A percentile compares a stretch with the other conserved stretches of the same genome.
Evolutionary conservation across 37 sponge, comb jelly and placozoan genomes (phyloP).

Genomic region (Axinella damicornis): DNA sequence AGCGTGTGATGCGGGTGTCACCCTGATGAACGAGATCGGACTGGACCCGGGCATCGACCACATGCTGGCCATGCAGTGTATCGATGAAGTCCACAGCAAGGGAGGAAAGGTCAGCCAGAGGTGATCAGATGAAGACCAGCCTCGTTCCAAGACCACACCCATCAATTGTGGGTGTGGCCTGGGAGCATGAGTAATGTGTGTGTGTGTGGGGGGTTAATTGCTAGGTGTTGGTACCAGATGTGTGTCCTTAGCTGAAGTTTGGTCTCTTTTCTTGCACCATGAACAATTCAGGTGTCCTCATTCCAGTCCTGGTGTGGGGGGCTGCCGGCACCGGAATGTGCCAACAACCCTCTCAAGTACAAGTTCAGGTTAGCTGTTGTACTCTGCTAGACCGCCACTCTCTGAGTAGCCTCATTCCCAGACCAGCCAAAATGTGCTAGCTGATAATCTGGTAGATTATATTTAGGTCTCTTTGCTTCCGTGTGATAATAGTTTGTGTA

Average conservation of each 20-base stretch:
- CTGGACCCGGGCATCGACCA: slow-evolving; percentile 99
- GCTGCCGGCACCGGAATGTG: slow-evolving; percentile 88
- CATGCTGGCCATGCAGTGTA: slow-evolving; percentile 93
- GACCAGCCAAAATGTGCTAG: no score
- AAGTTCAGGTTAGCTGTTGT: slow-evolving; percentile 84
- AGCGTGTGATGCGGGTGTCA: slow-evolving; percentile 75
- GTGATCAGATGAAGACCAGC: no score
- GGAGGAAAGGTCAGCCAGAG: slow-evolving; percentile 80
- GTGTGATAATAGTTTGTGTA: no score
- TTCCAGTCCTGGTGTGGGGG: slow-evolving; percentile 93
- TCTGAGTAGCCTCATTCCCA: no score
- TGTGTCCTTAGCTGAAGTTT: no score
- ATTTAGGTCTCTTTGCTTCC: no score
- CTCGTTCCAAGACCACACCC: no score
- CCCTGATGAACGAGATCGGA: slow-evolving; percentile 91
- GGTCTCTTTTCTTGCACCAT: background rate
- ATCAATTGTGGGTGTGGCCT: no score
- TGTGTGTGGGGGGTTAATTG: background rate
- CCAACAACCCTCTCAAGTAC: slow-evolving; percentile 92
- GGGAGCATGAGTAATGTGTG: background rate
- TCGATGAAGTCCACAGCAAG: slow-evolving; percentile 80
- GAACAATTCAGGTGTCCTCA: slow-evolving; percentile 58
- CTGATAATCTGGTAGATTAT: no score
- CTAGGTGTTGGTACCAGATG: no score
- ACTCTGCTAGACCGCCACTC: no score